Evolutionary conservation across 2,888 invertebrate genomes (phyloP).

Genomic region (Melinaea menophilus): DNA sequence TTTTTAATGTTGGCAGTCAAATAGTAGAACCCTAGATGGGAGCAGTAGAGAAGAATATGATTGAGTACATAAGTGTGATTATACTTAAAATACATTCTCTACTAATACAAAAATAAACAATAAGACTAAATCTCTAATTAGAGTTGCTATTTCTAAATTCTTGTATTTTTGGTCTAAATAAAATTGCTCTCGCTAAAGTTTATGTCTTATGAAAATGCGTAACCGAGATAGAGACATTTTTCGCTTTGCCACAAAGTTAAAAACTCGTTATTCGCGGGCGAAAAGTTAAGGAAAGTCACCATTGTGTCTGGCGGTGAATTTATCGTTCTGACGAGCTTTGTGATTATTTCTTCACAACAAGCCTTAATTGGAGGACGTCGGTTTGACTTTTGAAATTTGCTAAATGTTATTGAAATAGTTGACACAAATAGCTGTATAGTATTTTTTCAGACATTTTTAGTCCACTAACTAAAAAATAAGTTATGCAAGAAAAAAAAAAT

Average conservation of each 20-base stretch:
- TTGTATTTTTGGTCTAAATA: not conserved
- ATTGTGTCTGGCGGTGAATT: slow-evolving; percentile 66
- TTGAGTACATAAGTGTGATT: too few species aligned
- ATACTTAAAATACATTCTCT: too few species aligned
- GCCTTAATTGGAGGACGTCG: slow-evolving; percentile 35
- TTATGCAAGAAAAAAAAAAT: not conserved
- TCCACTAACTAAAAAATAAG: not conserved
- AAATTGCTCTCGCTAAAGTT: slow-evolving; percentile 28
- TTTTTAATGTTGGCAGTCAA: too few species aligned
- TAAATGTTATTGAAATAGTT: slow-evolving; percentile 17
- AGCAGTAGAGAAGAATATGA: too few species aligned
- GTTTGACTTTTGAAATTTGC: slow-evolving; percentile 27
- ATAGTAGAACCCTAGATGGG: too few species aligned
- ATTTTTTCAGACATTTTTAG: not conserved
- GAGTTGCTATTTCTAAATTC: too few species aligned
- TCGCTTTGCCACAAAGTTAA: slow-evolving; percentile 77
- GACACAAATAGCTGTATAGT: not conserved
- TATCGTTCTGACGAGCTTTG: slow-evolving; percentile 50
- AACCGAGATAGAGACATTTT: slow-evolving; percentile 72
- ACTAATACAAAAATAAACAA: too few species aligned
- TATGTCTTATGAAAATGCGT: slow-evolving; percentile 33
- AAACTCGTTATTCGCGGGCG: slow-evolving; percentile 75
- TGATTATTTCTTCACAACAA: slow-evolving; percentile 37
- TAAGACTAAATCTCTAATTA: too few species aligned
- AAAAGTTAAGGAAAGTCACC: slow-evolving; percentile 67